Conservation (phyloP, 35 echinoderm and acorn worm species). For the Apostichopus parvimensis region DNA sequence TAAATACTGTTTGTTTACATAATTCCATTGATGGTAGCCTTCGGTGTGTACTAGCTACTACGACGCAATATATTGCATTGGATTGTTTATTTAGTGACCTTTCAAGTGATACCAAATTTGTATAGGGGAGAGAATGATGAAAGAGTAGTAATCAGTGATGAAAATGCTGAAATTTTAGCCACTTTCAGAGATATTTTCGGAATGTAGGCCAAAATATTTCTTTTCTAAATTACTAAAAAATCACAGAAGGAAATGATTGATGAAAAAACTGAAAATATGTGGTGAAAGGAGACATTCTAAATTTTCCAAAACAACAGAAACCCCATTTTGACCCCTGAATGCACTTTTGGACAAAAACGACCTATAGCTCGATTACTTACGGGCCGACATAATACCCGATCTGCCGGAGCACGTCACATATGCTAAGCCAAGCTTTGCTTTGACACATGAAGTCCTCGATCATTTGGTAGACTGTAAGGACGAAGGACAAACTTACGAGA, state of each 20-base stretch:
- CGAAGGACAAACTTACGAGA: too few relatives aligned
- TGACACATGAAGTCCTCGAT: not conserved
- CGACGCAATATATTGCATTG: not conserved
- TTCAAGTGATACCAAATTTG: constrained; percentile 10
- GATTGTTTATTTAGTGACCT: not conserved
- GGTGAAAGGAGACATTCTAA: constrained; percentile 13
- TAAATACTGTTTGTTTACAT: constrained; percentile 7
- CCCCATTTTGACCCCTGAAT: not conserved
- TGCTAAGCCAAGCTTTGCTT: not conserved
- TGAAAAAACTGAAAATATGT: constrained; percentile 10
- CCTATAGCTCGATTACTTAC: not conserved
- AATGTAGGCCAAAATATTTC: not conserved
- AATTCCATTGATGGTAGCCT: not conserved
- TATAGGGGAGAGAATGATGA: not conserved
- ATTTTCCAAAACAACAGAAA: constrained; percentile 31
- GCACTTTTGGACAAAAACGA: not conserved
- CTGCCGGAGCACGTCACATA: not conserved
- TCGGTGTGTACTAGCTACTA: too few relatives aligned
- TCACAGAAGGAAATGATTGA: not conserved
- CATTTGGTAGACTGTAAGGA: too few relatives aligned
- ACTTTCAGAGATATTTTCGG: not conserved
- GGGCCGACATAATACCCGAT: constrained; percentile 7
- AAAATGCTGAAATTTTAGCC: not conserved
- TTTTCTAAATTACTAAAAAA: not conserved
- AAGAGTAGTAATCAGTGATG: not conserved